Conservation (phyloP, 2,113 vertebrate species). For the Porphyrio hochstetteri region DNA sequence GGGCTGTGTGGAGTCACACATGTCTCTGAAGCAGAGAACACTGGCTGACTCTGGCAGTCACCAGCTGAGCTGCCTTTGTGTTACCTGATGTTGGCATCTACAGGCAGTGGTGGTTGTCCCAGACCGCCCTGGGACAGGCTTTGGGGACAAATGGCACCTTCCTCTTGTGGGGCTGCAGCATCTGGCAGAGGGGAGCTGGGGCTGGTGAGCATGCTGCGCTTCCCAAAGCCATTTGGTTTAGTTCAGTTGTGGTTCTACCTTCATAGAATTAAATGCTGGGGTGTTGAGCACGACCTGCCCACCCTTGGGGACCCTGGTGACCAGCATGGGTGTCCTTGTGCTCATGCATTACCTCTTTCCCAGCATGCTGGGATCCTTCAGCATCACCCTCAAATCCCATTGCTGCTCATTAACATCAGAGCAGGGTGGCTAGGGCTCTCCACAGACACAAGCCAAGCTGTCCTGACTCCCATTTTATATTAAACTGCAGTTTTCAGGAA, state of each 20-base stretch:
- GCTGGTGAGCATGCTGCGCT: not conserved
- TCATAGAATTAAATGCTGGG: not conserved
- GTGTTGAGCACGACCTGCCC: not conserved
- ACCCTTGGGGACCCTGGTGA: not conserved
- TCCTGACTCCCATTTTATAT: fast-evolving
- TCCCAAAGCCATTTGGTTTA: not conserved
- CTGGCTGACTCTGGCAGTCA: fast-evolving
- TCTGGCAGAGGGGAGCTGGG: not conserved
- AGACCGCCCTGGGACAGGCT: not conserved
- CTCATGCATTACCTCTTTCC: not conserved
- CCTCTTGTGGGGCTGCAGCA: fast-evolving
- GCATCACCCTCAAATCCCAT: not conserved
- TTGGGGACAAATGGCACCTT: not conserved
- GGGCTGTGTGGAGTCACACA: fast-evolving
- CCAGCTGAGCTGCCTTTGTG: not conserved
- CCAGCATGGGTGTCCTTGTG: not conserved
- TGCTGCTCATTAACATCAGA: not conserved
- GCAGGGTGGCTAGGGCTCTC: not conserved
- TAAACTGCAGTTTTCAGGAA: not conserved
- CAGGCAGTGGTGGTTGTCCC: fast-evolving
- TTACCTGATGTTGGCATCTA: not conserved
- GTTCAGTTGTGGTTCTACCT: not conserved
- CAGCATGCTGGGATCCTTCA: not conserved
- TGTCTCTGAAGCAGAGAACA: fast-evolving
- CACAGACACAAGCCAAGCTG: not conserved